Evolutionary conservation across 37 sponge, comb jelly and placozoan genomes (phyloP).

Genomic region (Diacarnus erythraeanus): DNA sequence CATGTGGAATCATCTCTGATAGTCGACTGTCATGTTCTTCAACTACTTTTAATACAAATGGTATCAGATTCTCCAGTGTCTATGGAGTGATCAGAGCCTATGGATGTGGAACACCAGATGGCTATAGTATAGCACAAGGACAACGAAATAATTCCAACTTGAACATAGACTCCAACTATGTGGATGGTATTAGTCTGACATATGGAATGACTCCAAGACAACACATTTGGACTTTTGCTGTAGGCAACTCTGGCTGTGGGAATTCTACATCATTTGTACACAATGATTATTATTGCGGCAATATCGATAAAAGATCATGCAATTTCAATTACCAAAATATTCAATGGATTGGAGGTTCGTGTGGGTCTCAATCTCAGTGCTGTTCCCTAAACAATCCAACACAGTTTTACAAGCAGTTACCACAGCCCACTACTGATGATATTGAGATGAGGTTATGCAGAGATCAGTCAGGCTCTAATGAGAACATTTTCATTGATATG

Average conservation of each 20-base stretch:
- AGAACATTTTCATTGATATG: slow-evolving; percentile 14
- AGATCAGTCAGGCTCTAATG: slow-evolving; percentile 4
- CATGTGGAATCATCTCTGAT: not conserved
- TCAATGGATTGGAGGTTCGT: too few species aligned
- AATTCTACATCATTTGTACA: too few species aligned
- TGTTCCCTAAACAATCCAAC: slow-evolving; percentile 9
- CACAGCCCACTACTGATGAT: slow-evolving; percentile 5
- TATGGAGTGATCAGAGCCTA: slow-evolving; percentile 62
- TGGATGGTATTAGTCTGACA: slow-evolving; percentile 43
- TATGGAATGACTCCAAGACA: not conserved
- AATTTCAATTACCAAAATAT: too few species aligned
- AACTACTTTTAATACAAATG: slow-evolving; percentile 4
- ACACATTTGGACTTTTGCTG: slow-evolving; percentile 45
- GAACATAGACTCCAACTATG: slow-evolving; percentile 11
- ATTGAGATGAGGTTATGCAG: slow-evolving; percentile 47
- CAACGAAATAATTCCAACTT: not conserved
- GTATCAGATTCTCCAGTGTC: slow-evolving; percentile 37
- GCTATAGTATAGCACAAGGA: not conserved
- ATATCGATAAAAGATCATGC: too few species aligned
- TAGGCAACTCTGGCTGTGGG: not conserved
- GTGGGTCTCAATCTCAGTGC: too few species aligned
- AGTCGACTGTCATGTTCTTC: slow-evolving; percentile 22
- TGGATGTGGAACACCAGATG: slow-evolving; percentile 26
- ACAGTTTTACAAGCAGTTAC: slow-evolving; percentile 29
- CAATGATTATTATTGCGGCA: too few species aligned